A percentile compares a stretch with the other conserved stretches of the same genome.
These are phyloP conservation scores for Lepilemur septentrionalis DNA, from an alignment of 2,797 vertebrate genomes.

Conservation along the genomic window DNA sequence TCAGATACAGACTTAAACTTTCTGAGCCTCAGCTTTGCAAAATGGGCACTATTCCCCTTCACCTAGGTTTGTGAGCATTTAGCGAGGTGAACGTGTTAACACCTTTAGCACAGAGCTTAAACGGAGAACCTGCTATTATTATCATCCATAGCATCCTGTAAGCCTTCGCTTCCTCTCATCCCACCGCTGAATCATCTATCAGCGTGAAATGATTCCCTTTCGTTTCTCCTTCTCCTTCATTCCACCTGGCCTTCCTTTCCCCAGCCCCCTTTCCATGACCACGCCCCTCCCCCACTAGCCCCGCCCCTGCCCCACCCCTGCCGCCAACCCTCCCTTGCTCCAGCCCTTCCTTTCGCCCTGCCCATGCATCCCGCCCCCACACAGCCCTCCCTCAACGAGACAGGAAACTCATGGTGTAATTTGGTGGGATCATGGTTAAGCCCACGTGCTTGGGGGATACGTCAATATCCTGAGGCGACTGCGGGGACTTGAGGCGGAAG, in stretches of 20 bases:
- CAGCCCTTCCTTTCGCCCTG: background rate
- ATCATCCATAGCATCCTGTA: no score
- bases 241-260: no score
- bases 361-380: background rate
- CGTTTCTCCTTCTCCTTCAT: no score
- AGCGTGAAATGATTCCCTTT: no score
- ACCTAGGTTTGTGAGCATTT: background rate
- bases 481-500: conserved; percentile 78
- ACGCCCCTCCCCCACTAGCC: no score
- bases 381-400: background rate
- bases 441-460: conserved; percentile 37
- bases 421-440: conserved; percentile 54
- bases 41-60: background rate
- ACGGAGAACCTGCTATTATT: background rate
- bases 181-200: background rate
- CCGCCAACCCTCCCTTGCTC: no score
- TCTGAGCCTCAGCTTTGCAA: background rate
- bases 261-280: no score
- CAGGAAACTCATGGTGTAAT: conserved; percentile 59
- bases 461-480: background rate
- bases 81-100: background rate
- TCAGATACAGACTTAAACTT: background rate
- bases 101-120: background rate
- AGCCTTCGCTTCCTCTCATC: background rate
- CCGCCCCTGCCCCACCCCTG: background rate